Percentiles rank a stretch among this genome's conserved stretches.
phyloP scores from a whole-genome alignment of 2,797 vertebrate genomes.

The Neosalanx taihuensis region DNA sequence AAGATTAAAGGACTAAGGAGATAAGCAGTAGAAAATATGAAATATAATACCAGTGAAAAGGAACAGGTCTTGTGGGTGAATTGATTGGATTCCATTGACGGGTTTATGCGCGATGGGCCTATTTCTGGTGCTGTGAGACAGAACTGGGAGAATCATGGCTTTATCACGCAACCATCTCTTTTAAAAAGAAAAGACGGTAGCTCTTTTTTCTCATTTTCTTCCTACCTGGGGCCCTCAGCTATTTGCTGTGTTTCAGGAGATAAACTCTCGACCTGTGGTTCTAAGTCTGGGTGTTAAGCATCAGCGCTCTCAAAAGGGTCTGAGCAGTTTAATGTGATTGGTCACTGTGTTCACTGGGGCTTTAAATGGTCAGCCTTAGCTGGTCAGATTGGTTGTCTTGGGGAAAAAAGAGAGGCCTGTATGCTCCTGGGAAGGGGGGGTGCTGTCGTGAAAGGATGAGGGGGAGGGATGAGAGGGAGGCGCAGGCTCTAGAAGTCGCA shows the following conservation, averaged over 20 bases:
- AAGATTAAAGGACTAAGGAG: constrained; percentile 18
- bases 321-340: background rate
- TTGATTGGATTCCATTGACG: constrained; percentile 48
- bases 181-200: background rate
- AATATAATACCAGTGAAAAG: constrained; percentile 31
- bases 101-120: constrained; percentile 31
- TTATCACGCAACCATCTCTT: constrained; percentile 15
- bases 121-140: constrained; percentile 25
- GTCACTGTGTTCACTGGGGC: constrained; percentile 4
- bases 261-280: constrained; percentile 30
- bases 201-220: constrained; percentile 18
- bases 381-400: constrained; percentile 10
- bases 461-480: background rate
- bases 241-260: constrained; percentile 21
- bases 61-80: constrained; percentile 33
- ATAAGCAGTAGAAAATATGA: constrained; percentile 29
- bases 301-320: constrained; percentile 2
- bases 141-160: constrained; percentile 34
- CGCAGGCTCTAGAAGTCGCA: background rate
- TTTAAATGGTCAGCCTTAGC: background rate
- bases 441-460: background rate
- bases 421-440: background rate
- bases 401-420: background rate
- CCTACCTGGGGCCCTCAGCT: constrained; percentile 11
- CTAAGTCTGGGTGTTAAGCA: constrained; percentile 1